Evolutionary conservation across 1,140 invertebrate species (phyloP), one percentile per base, ranked within the genome.

Genomic region (Drosophila dunni): DNA sequence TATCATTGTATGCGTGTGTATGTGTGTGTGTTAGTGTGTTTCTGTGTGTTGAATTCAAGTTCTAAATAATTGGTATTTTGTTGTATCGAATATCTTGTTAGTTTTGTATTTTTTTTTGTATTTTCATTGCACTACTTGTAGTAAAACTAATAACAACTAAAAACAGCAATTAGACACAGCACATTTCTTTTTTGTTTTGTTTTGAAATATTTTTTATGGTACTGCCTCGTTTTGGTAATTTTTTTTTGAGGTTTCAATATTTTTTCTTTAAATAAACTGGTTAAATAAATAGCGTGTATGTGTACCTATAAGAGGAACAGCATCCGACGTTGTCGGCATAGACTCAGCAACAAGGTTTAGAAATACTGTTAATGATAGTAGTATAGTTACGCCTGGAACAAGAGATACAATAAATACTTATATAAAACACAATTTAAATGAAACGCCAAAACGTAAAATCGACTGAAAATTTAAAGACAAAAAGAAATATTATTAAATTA

Each of bases 331-430:
- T 79, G 97, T 96, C 89, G 97, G 97, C 95, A 98, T 96, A 92
- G 96, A 97, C 95, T 98, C 97, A 82, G 97, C 96, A 82, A 98
- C 97, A 94, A 98, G 95, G 94, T 97, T 97, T 93, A 97, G 95
- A 96, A 99, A 99, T 92, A 99, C 98, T 94, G 98, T 99, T 95
- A 99, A 95, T 93, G 98, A 99, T 93, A 99, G 96, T 92, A 99
- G 95, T 93, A 99, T 99, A 93, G 98, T 99, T 93, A 99, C 98
- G 94, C 98, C 98, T 98, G 96, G 92, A 93, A 93, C 81, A 90
- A 92, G 86, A 91, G 78, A 91, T 85, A 90, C 79, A 79, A 81
- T 84, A 84, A 89, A 81, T 64, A 80, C 51, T 80, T 75, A 83
- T 81, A 78, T 73, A 75, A 90, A 78, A 82, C 24, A 75, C 69